Evolutionary conservation across 2,888 invertebrate genomes (phyloP).

Genomic region (Eupelmus urozonus): DNA sequence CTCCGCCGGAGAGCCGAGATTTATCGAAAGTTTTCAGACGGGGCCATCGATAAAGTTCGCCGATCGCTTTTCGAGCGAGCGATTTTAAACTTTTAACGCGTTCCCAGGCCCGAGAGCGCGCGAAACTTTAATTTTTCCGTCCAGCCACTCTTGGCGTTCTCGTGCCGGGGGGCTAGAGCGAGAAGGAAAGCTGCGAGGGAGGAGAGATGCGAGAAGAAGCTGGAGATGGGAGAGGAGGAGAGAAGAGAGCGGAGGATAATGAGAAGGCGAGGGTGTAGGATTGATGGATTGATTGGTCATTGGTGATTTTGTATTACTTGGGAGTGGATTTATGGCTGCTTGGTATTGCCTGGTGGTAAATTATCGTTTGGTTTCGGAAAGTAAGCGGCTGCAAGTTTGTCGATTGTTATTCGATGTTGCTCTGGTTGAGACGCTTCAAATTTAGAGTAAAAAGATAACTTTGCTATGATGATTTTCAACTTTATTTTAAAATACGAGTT

Average conservation of each 20-base stretch:
- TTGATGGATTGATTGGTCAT: slow-evolving; percentile 41
- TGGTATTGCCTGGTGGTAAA: background rate
- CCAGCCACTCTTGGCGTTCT: slow-evolving; percentile 15
- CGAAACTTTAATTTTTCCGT: slow-evolving; percentile 56
- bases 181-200: background rate
- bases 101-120: slow-evolving; percentile 52
- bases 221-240: background rate
- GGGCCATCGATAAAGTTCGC: slow-evolving; percentile 51
- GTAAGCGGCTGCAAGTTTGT: too few relatives aligned
- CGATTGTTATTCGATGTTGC: too few relatives aligned
- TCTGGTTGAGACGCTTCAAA: too few relatives aligned
- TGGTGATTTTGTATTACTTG: background rate
- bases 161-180: background rate
- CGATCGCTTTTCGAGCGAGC: slow-evolving; percentile 42
- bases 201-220: background rate
- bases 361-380: too few relatives aligned
- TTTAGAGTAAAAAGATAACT: too few relatives aligned
- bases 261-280: background rate
- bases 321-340: background rate
- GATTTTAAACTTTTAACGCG: slow-evolving; percentile 58
- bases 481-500: too few relatives aligned
- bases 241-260: too few relatives aligned
- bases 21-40: slow-evolving; percentile 50
- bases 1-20: slow-evolving; percentile 28
- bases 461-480: too few relatives aligned